Percentiles rank a stretch among this genome's conserved stretches.
phyloP scores from a whole-genome alignment of 30 jellyfish, hydroid and myxozoan genomes.

The Mastigias papua region DNA sequence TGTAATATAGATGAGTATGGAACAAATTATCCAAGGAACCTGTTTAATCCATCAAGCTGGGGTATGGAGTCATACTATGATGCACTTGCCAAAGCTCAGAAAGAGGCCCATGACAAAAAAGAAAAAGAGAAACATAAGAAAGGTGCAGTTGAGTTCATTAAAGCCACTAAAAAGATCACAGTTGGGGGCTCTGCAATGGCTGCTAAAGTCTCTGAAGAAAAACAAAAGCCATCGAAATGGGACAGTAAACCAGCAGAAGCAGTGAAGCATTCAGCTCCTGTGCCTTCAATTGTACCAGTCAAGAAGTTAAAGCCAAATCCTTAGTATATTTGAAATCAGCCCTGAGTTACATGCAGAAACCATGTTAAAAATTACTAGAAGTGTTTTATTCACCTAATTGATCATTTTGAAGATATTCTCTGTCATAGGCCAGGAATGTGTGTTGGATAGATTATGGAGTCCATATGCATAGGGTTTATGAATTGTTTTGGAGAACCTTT shows the following conservation, averaged over 20 bases:
- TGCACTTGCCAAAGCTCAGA: slow-evolving; percentile 90
- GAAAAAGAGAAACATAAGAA: slow-evolving; percentile 87
- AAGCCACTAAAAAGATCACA: slow-evolving; percentile 72
- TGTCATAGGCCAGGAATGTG: no score
- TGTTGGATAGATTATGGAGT: not conserved
- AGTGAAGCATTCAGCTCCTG: slow-evolving; percentile 26
- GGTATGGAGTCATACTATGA: slow-evolving; percentile 89
- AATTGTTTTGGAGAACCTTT: not conserved
- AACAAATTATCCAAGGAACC: slow-evolving; percentile 88
- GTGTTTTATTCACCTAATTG: no score
- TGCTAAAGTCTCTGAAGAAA: slow-evolving; percentile 55
- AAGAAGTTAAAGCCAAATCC: slow-evolving; percentile 43
- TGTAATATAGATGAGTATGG: slow-evolving; percentile 94
- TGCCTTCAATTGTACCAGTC: slow-evolving; percentile 34
- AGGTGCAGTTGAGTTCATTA: slow-evolving; percentile 91
- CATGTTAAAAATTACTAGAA: no score
- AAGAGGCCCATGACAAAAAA: slow-evolving; percentile 91
- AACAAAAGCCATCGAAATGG: slow-evolving; percentile 84
- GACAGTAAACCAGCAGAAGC: slow-evolving; percentile 60
- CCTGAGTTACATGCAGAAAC: no score
- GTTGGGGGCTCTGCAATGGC: slow-evolving; percentile 29
- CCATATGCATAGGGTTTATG: not conserved
- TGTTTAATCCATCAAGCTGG: slow-evolving; percentile 94
- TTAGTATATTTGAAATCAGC: not conserved
- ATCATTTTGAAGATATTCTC: no score